Evolutionary conservation across 2,888 invertebrate genomes (phyloP).

Genomic region (Nysson spinosus): DNA sequence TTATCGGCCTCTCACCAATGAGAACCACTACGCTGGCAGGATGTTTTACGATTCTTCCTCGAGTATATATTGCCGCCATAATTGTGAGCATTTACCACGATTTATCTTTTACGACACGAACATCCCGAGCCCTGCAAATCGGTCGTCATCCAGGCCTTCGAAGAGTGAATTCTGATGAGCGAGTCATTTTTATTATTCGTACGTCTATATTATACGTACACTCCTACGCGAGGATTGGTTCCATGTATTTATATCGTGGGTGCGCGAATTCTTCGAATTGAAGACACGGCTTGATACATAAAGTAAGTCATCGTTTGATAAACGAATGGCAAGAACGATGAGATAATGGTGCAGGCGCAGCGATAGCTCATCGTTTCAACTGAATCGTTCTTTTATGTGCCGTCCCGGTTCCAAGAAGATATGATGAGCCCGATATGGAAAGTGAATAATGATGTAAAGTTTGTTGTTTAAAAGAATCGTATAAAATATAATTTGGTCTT

Average conservation of each 20-base stretch:
- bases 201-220: slow-evolving; percentile 1
- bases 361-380: slow-evolving; percentile 41
- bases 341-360: slow-evolving; percentile 46
- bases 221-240: background rate
- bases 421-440: slow-evolving; percentile 14
- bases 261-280: slow-evolving; percentile 45
- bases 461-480: background rate
- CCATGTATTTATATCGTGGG: background rate
- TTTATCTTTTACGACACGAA: slow-evolving; percentile 50
- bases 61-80: slow-evolving; percentile 30
- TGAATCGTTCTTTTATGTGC: slow-evolving; percentile 51
- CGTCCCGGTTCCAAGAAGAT: slow-evolving; percentile 35
- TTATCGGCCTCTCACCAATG: slow-evolving; percentile 52
- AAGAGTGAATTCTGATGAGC: slow-evolving; percentile 15
- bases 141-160: slow-evolving; percentile 30
- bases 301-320: slow-evolving; percentile 53
- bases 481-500: too few relatives aligned
- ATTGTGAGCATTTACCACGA: slow-evolving; percentile 52
- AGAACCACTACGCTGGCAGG: slow-evolving; percentile 33
- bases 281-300: slow-evolving; percentile 40
- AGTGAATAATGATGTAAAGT: slow-evolving; percentile 1
- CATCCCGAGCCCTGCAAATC: slow-evolving; percentile 34
- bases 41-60: slow-evolving; percentile 48
- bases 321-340: slow-evolving; percentile 49
- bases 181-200: slow-evolving; percentile 11